A percentile compares a stretch with the other conserved stretches of the same genome.
phyloP scores from a whole-genome alignment of 2,113 vertebrate genomes.

The human (Homo sapiens) region GRCh38 chr7:15409001-15409500 shows the following conservation, averaged over 20 bases:
- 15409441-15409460: not conserved
- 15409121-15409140: not conserved
- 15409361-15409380: not conserved
- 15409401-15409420: not conserved
- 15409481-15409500: not conserved
- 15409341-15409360: not conserved
- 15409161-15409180: not conserved
- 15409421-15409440: not conserved
- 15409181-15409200: not conserved
- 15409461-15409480: not conserved
- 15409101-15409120: not conserved
- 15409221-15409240: not conserved
- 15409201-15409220: not conserved
- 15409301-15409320: not conserved
- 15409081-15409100: not conserved
- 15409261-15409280: not conserved
- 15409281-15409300: not conserved
- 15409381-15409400: not conserved
- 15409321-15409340: not conserved
- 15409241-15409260: not conserved
- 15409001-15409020: not conserved
- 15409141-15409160: not conserved
- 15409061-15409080: not conserved
- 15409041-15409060: not conserved
- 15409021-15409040: not conserved